Percentiles rank a stretch among this genome's conserved stretches.
Conservation (phyloP, 2,888 invertebrate genomes). For the Lysandra coridon region DNA sequence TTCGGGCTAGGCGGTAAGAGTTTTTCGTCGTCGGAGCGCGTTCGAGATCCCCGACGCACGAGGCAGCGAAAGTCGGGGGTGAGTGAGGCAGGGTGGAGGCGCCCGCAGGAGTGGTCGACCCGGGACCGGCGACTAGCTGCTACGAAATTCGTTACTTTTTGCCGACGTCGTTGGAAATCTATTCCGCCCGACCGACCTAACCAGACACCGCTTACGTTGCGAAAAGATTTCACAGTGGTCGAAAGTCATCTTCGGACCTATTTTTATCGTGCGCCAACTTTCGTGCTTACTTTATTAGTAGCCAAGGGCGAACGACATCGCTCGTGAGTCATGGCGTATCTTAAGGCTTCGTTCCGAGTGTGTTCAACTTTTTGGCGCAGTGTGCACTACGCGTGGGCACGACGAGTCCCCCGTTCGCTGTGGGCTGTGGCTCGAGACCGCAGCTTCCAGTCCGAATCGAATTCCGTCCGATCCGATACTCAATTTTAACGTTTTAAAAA, state of each 20-base stretch:
- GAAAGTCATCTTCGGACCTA: conserved; percentile 1
- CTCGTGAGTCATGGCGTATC: conserved; percentile 17
- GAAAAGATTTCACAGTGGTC: conserved; percentile 28
- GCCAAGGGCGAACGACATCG: conserved; percentile 29
- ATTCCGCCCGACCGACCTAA: conserved; percentile 23
- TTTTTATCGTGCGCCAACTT: conserved; percentile 26
- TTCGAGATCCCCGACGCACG: conserved; percentile 74
- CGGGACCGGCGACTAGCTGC: conserved; percentile 74
- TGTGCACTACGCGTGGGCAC: conserved; percentile 7
- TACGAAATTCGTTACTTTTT: conserved; percentile 76
- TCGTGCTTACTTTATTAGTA: conserved; percentile 28
- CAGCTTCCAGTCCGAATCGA: background rate
- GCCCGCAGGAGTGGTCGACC: conserved; percentile 74
- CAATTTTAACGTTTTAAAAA: background rate
- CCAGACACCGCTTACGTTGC: conserved; percentile 17
- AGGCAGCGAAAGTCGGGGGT: conserved; percentile 75
- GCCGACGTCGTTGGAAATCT: conserved; percentile 50
- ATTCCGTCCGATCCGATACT: background rate
- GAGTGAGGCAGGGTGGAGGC: conserved; percentile 60
- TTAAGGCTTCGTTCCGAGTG: conserved; percentile 25
- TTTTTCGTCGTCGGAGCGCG: conserved; percentile 56
- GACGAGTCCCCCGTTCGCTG: background rate
- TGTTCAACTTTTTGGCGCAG: conserved; percentile 26
- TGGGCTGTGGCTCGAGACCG: background rate
- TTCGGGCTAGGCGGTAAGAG: conserved; percentile 51